phyloP scores from a whole-genome alignment of 2,797 vertebrate species.

The Pangasius mekongensis region DNA sequence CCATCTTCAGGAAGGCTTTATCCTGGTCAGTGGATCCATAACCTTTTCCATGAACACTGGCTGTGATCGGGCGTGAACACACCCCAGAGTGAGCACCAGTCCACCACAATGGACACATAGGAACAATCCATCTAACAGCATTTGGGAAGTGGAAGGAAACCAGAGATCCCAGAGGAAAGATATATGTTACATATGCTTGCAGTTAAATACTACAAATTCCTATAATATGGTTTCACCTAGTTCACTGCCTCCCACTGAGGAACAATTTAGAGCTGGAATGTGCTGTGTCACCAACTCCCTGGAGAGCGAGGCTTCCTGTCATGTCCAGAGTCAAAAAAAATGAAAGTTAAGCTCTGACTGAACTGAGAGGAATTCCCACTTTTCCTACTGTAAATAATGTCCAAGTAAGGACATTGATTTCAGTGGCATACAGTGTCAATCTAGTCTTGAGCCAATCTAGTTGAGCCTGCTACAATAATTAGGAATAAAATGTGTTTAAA shows the following conservation, averaged over 20 bases:
- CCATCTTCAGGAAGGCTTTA: background rate
- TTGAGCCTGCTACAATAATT: background rate
- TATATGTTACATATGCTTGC: background rate
- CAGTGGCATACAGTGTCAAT: background rate
- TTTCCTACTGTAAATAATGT: background rate
- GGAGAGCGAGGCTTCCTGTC: constrained; percentile 31
- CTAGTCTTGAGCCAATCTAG: background rate
- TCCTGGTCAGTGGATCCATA: background rate
- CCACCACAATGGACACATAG: too few relatives aligned
- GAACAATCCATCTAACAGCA: background rate
- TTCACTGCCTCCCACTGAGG: constrained; percentile 21
- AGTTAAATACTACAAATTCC: constrained; percentile 22
- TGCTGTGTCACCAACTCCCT: constrained; percentile 33
- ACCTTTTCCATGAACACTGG: background rate
- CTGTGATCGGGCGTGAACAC: background rate
- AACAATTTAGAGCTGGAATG: constrained; percentile 20
- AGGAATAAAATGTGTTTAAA: background rate
- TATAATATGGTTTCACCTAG: background rate
- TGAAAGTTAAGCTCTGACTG: background rate
- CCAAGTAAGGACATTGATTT: constrained; percentile 27
- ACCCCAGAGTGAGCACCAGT: background rate
- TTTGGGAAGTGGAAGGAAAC: background rate
- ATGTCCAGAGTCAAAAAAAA: constrained; percentile 8
- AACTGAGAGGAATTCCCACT: background rate
- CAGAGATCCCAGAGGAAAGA: background rate